Conservation (phyloP, 2,113 vertebrate species). For the Sterrhoptilus dennistouni region DNA sequence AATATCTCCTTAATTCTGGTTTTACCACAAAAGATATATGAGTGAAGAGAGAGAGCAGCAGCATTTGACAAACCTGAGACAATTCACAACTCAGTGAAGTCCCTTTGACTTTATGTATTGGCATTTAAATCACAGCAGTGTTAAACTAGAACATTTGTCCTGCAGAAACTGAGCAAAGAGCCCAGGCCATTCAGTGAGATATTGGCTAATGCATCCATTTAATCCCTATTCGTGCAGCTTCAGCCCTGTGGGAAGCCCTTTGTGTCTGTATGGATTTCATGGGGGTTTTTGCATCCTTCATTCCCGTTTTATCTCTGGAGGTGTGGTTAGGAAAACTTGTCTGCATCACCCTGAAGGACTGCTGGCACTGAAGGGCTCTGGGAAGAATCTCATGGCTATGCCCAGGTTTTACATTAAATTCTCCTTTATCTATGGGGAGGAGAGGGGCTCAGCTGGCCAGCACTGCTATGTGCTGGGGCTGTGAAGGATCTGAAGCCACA, state of each 20-base stretch:
- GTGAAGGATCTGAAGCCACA: background rate
- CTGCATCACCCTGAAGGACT: accelerated
- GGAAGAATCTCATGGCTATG: background rate
- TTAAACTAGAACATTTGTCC: background rate
- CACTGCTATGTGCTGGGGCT: accelerated
- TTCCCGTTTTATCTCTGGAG: background rate
- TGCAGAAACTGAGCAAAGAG: background rate
- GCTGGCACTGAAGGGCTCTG: background rate
- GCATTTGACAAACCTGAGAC: background rate
- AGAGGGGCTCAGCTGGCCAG: background rate
- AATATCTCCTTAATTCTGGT: background rate
- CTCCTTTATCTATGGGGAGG: background rate
- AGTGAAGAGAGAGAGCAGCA: background rate
- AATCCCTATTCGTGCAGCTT: background rate
- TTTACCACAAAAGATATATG: background rate
- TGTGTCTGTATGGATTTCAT: background rate
- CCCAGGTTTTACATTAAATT: background rate
- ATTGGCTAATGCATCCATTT: background rate
- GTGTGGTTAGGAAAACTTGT: background rate
- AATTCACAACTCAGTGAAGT: background rate
- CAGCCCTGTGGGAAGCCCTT: background rate
- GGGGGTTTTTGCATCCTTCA: background rate
- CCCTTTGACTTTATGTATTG: background rate
- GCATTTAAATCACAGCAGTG: background rate
- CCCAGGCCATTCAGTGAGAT: background rate